A percentile compares a stretch with the other conserved stretches of the same genome.
Conservation (phyloP, 1,140 invertebrate species). For the Drosophila virilis region DNA sequence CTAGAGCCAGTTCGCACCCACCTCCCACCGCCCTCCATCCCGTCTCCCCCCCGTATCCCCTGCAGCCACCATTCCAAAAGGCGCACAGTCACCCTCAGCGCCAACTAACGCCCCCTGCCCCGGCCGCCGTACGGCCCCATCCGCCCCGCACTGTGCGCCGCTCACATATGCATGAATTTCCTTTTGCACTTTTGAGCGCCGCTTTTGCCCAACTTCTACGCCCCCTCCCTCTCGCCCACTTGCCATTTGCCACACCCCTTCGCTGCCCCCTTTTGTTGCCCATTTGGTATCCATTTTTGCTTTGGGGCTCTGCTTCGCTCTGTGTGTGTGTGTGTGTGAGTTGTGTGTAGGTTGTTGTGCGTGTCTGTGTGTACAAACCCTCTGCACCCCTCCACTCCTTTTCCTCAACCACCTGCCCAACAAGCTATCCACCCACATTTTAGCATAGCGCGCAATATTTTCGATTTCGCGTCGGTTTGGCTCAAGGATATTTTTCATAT, state of each 20-base stretch:
- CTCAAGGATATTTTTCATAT: conserved; percentile 77
- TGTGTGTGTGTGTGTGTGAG: conserved; percentile 11
- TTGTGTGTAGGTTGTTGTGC: neutral
- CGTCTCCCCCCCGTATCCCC: neutral
- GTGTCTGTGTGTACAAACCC: neutral
- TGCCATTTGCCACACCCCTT: neutral
- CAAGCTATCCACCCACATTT: conserved; percentile 30
- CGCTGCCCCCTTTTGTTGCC: conserved; percentile 21
- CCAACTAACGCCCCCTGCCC: neutral
- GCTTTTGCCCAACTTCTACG: neutral
- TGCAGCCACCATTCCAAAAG: neutral
- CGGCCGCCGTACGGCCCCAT: neutral
- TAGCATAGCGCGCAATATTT: conserved; percentile 60
- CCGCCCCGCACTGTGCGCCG: neutral
- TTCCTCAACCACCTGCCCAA: no score
- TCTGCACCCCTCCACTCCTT: neutral
- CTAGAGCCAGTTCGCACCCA: conserved; percentile 26
- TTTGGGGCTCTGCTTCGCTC: conserved; percentile 47
- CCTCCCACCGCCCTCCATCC: neutral
- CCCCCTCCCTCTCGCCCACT: neutral
- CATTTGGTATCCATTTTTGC: conserved; percentile 70
- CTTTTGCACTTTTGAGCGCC: conserved; percentile 68
- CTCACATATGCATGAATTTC: conserved; percentile 80
- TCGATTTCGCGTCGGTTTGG: conserved; percentile 67
- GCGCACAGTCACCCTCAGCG: neutral